These are phyloP conservation scores for Phytoseiulus persimilis DNA, from an alignment of 2,888 invertebrate genomes.

Conservation along the genomic window DNA sequence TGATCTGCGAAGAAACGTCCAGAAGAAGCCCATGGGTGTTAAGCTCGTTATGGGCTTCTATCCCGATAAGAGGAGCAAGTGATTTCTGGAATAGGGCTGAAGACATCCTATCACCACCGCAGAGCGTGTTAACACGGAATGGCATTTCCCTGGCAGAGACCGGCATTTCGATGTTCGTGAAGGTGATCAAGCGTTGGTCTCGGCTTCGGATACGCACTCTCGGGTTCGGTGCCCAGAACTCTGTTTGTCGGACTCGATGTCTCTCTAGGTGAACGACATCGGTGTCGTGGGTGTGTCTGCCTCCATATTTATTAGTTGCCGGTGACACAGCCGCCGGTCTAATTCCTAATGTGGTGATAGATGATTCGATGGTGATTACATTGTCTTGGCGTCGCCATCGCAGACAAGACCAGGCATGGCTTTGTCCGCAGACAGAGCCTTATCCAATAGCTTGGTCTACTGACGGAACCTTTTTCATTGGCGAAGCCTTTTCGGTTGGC, in stretches of 20 bases:
- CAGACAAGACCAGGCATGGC: background rate
- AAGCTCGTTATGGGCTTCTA: no score
- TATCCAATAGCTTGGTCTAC: background rate
- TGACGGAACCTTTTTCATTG: background rate
- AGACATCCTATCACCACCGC: no score
- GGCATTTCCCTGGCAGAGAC: background rate
- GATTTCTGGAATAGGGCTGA: no score
- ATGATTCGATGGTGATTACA: background rate
- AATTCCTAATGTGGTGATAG: background rate
- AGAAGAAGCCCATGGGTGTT: no score
- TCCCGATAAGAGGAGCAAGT: no score
- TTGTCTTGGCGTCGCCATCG: background rate
- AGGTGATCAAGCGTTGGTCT: background rate
- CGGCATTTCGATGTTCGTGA: background rate
- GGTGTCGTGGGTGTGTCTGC: background rate
- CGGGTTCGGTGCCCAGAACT: background rate
- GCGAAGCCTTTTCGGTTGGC: background rate
- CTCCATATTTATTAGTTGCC: background rate
- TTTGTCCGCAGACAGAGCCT: background rate
- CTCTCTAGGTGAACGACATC: background rate
- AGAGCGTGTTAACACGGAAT: no score
- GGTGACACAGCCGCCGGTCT: background rate
- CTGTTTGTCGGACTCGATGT: background rate
- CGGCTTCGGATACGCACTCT: background rate
- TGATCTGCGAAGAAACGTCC: no score